Conservation (phyloP, 2,888 invertebrate species). For the Spicauda simplicius region DNA sequence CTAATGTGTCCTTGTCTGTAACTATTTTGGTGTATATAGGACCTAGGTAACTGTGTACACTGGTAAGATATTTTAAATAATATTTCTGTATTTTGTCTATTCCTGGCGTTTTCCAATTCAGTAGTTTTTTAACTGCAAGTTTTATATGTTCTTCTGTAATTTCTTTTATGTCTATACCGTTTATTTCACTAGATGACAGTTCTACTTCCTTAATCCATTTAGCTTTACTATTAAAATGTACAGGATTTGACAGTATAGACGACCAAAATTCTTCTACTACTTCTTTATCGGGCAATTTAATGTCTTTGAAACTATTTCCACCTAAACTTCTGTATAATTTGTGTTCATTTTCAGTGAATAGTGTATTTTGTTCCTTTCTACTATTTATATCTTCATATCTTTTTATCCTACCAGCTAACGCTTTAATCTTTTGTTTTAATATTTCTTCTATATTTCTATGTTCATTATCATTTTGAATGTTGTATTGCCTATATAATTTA, state of each 20-base stretch:
- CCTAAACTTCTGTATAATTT: too few relatives aligned
- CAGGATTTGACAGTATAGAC: neutral
- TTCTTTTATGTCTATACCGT: neutral
- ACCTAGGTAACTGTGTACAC: neutral
- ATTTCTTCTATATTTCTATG: neutral
- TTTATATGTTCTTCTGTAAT: constrained; percentile 2
- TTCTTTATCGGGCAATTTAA: too few relatives aligned
- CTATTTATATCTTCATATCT: too few relatives aligned
- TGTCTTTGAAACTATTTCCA: too few relatives aligned
- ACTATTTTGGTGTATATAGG: neutral
- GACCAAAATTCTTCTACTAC: constrained; percentile 4
- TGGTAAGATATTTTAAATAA: constrained; percentile 12
- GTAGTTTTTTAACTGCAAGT: neutral
- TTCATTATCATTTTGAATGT: constrained; percentile 4
- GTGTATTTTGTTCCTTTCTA: too few relatives aligned
- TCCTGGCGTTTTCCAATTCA: constrained; percentile 4
- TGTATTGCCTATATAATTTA: constrained; percentile 17
- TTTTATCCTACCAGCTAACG: constrained; percentile 19
- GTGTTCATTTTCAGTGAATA: too few relatives aligned
- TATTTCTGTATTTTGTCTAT: constrained; percentile 4
- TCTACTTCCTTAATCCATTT: constrained; percentile 6
- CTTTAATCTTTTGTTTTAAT: constrained; percentile 2
- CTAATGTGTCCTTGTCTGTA: too few relatives aligned
- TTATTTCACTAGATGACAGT: neutral
- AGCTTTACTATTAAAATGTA: constrained; percentile 1